These are phyloP conservation scores for Agriotes lineatus DNA, from an alignment of 2,888 invertebrate genomes.

Conservation along the genomic window DNA sequence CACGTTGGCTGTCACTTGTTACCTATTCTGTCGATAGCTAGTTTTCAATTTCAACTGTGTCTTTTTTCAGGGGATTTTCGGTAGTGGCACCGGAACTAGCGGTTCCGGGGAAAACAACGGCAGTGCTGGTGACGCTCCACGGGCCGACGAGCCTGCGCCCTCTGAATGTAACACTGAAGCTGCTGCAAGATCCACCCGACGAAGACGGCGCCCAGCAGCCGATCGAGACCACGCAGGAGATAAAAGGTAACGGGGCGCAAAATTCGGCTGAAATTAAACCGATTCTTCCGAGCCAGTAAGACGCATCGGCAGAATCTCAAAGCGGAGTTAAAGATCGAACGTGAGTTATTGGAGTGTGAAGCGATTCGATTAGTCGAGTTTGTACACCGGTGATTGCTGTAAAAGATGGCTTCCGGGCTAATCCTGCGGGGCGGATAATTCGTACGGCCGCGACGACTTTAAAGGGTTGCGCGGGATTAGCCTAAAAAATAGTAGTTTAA, in stretches of 20 bases:
- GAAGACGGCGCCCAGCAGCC: conserved; percentile 51
- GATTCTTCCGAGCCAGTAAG: not conserved
- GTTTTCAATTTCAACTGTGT: too few relatives aligned
- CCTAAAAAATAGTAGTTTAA: conserved; percentile 35
- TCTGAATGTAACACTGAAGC: conserved; percentile 72
- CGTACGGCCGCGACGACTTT: conserved; percentile 27
- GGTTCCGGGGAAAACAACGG: conserved; percentile 76
- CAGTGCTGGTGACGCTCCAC: conserved; percentile 74
- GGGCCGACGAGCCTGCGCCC: conserved; percentile 67
- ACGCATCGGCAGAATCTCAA: conserved; percentile 7
- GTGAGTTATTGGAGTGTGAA: conserved; percentile 30
- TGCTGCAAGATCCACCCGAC: conserved; percentile 58
- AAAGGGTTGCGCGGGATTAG: conserved; percentile 29
- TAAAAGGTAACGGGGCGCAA: too few relatives aligned
- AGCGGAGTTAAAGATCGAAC: conserved; percentile 19
- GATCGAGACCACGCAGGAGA: conserved; percentile 61
- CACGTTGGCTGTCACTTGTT: too few relatives aligned
- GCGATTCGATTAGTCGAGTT: conserved; percentile 30
- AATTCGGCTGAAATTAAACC: too few relatives aligned
- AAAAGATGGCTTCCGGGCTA: conserved; percentile 34
- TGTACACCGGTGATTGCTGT: conserved; percentile 31
- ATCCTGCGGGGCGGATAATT: conserved; percentile 25
- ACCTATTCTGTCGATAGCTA: too few relatives aligned
- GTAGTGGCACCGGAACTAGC: conserved; percentile 77
- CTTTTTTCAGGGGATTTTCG: conserved; percentile 72